A percentile compares a stretch with the other conserved stretches of the same genome.
These are phyloP conservation scores for Gonatopus flavifemur DNA, from an alignment of 1,140 invertebrate genomes.

Conservation along the genomic window DNA sequence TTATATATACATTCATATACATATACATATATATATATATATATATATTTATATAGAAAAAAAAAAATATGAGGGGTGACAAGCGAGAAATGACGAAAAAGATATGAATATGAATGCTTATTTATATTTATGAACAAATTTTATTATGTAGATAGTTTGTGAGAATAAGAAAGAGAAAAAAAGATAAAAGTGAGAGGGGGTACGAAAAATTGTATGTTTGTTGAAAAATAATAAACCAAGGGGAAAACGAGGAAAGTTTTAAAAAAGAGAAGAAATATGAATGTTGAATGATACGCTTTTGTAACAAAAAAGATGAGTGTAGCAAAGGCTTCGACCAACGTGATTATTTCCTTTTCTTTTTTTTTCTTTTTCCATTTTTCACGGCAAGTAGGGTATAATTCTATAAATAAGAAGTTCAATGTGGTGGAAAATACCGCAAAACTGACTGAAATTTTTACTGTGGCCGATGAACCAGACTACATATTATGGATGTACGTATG, in stretches of 20 bases:
- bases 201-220: background rate
- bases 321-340: no score
- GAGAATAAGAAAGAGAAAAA: background rate
- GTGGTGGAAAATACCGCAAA: conserved; percentile 21
- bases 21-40: no score
- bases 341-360: conserved; percentile 14
- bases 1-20: no score
- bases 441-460: conserved; percentile 30
- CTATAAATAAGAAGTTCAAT: conserved; percentile 17
- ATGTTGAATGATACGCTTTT: no score
- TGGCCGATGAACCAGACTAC: conserved; percentile 9
- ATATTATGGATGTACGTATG: no score
- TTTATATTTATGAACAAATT: background rate
- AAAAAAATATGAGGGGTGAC: background rate
- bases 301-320: conserved; percentile 1
- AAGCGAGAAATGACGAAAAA: background rate
- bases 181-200: background rate
- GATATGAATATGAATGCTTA: background rate
- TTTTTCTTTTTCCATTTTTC: conserved; percentile 10
- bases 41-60: no score
- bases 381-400: conserved; percentile 40
- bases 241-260: no score
- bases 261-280: no score
- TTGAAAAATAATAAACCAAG: no score
- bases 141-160: background rate